Evolutionary conservation across 2,113 vertebrate genomes (phyloP), one percentile per base, ranked within the genome.

Genomic region (Myocastor coypus): DNA sequence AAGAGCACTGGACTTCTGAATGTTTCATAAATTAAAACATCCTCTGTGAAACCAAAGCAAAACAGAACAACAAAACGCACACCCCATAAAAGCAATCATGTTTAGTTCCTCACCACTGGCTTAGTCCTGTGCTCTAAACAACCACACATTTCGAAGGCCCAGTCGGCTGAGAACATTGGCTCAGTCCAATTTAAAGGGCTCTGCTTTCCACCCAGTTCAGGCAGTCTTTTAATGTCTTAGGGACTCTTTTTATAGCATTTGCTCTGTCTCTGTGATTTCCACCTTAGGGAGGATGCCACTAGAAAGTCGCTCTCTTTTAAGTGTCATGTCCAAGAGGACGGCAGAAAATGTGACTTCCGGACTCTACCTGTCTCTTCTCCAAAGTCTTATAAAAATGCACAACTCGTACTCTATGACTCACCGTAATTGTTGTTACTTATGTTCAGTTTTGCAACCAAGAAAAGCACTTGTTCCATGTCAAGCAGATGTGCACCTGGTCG

Each of bases 351-450:
- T 57, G 73, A 75, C 52, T 82, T 22, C 2, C 66, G 26, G 10
- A 34, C 37, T 71, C 19, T 73, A 4, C 10, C 6, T 22, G 63
- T 4, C 68, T 77, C 30, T 69, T 50, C 34, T 77, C 50, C 42
- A n/a, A 2, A 14, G 59, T 22, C 34, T 61, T 89, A 61, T 40
- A 78, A 87, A 94, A 94, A 92, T 55, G 10, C 26, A 55, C 7
- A 94, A 82, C 2, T 37, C 24, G 66, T 52, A 28, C 59, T 82
- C 10, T 46, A 11, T 46, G 55, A 77, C 86, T 66, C 16, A 87
- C 85, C 26, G 55, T 78, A 57, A 92, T 63, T 83, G 78, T 7
- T 82, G 61, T 73, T 88, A 87, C 87, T 90, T 68, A 84, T 94
- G 80, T 91, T 83, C 7, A 75, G 22, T 63, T 81, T 85, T 73